These are phyloP conservation scores for Malurus splendens DNA, from an alignment of 2,797 vertebrate genomes.

Conservation along the genomic window DNA sequence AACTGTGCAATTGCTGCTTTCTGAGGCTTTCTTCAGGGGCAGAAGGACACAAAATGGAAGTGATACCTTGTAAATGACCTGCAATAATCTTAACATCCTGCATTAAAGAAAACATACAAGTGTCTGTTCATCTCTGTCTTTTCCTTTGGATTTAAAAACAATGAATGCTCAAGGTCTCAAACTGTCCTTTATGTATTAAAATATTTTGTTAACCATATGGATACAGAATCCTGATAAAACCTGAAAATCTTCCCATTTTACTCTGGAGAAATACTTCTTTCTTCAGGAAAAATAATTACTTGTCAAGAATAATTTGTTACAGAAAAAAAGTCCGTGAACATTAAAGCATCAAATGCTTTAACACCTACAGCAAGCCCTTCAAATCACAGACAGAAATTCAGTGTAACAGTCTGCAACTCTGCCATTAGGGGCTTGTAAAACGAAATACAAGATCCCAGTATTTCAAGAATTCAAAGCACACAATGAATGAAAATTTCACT, in stretches of 20 bases:
- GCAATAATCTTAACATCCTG: background rate
- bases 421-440: background rate
- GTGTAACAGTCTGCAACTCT: background rate
- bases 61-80: background rate
- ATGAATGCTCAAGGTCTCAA: background rate
- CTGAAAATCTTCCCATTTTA: background rate
- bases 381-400: background rate
- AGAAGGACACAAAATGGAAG: background rate
- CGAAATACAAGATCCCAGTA: background rate
- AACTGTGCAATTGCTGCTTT: background rate
- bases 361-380: background rate
- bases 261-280: background rate
- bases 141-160: background rate
- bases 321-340: background rate
- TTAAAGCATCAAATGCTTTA: background rate
- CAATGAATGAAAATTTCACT: background rate
- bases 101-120: background rate
- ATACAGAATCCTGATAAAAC: background rate
- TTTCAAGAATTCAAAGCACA: background rate
- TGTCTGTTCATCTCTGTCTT: background rate
- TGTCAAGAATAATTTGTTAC: background rate
- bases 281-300: slow-evolving; percentile 3
- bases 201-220: background rate
- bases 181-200: background rate
- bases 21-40: background rate